Conservation (phyloP, 2,888 invertebrate genomes). For the Ichneumoninae sp. region DNA sequence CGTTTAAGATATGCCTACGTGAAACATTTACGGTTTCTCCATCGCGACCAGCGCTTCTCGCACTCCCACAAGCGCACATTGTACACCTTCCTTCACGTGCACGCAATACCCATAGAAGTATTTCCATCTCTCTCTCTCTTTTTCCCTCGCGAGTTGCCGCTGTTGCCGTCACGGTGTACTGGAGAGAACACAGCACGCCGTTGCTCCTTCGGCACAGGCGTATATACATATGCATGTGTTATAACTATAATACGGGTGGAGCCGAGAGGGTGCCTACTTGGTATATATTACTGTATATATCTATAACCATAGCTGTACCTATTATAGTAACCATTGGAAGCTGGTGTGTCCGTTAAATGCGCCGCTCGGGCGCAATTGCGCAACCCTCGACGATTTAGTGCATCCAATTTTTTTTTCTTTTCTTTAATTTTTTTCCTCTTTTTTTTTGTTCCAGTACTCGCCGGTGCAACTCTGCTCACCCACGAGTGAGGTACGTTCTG, state of each 20-base stretch:
- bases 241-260: constrained; percentile 59
- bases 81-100: constrained; percentile 4
- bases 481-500: constrained; percentile 40
- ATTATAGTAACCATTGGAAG: constrained; percentile 42
- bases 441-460: constrained; percentile 29
- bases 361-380: constrained; percentile 63
- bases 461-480: constrained; percentile 39
- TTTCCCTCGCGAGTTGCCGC: constrained; percentile 43
- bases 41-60: constrained; percentile 43
- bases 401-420: constrained; percentile 62
- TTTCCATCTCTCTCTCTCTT: constrained; percentile 29
- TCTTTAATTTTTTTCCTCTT: constrained; percentile 14
- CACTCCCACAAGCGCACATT: constrained; percentile 2
- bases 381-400: constrained; percentile 67
- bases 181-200: constrained; percentile 42
- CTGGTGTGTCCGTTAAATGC: constrained; percentile 61
- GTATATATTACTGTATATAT: constrained; percentile 44
- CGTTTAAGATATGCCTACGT: constrained; percentile 43
- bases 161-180: constrained; percentile 52
- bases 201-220: not conserved
- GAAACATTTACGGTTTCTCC: constrained; percentile 46
- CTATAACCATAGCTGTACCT: constrained; percentile 32
- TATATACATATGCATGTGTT: constrained; percentile 34
- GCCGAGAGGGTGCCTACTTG: constrained; percentile 28
- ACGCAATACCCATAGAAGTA: constrained; percentile 12